Evolutionary conservation across 2,888 invertebrate genomes (phyloP), one percentile per base, ranked within the genome.

Genomic region (Sphaerophoria rueppellii): DNA sequence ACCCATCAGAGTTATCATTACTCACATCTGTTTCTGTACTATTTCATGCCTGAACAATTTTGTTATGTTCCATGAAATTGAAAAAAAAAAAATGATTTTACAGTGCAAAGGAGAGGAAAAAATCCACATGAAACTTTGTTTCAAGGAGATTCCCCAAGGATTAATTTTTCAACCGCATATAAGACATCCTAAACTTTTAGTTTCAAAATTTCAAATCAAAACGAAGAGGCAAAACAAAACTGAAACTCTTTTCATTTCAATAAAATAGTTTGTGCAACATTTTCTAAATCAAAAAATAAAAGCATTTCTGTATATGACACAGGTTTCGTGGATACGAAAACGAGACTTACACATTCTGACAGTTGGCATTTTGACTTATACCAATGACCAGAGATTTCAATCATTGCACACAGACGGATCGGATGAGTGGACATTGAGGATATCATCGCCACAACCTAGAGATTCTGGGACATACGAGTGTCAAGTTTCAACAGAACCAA

Each of bases 301-400:
- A 50, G 24, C 24, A 24, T 24, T 24, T 24, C 24, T 76, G 69
- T 48, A 50, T 70, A 58, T 77, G 57, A 70, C 78, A 96, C 78
- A 96, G 96, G 96, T 96, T 43, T 96, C 96, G 9, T 96, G 96
- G 96, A 96, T 96, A 88, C 93, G 96, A 16, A 96, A 96, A 89
- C 93, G 96, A 50, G 96, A 96, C 91, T 93, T 96, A 74, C 96
- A 96, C 93, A 94, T 95, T 88, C 92, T 95, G 75, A 95, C 95
- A 2, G 95, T 95, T 32, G 95, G 95, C 46, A 94, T 95, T 86
- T 91, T 95, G 89, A 95, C 95, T 65, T 95, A 95, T 90, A 95
- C 95, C 37, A 95, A 95, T 89, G 95, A 95, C 91, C 95, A 95
- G 90, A 93, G 95, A 88, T 95, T 95, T 90, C 95, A 95, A 89